Evolutionary conservation across 2,113 vertebrate species (phyloP), one percentile per base, ranked within the genome.

Genomic region (Brachyistius frenatus): DNA sequence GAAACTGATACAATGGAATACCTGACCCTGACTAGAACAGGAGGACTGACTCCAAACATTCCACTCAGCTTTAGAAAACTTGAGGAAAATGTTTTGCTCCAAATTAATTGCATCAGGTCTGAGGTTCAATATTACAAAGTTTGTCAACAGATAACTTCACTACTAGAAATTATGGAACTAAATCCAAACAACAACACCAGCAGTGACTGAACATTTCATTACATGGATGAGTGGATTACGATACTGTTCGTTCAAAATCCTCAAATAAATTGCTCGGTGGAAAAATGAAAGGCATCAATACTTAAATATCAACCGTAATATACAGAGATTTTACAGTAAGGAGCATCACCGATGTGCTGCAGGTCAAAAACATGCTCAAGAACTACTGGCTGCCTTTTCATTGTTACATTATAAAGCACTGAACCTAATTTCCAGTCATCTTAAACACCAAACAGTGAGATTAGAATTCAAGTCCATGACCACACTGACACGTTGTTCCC

Each of bases 161-260:
- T n/a, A 5, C 2, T 23, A 16, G 67, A 50, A 30, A 50, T 63
- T 66, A 61, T 15, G 2, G 10, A n/a, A 7, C 10, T 56, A 23
- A 66, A 49, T 47, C 63, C 47, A 67, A 66, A 61, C 55, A 61
- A 23, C 46, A 66, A 4, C 53, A 3, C 23, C 14, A 49, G 50
- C 63, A 55, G 63, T 67, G 70, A 67, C 23, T 50, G 15, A 65
- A 81, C 7, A n/a, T 61, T 73, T 14, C 5, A 74, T 74, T 74
- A 63, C 78, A 74, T 11, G 64, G 57, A 56, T 68, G 49, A 80
- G 37, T 30, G 50, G 68, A 63, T 74, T 49, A n/a, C 8, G 55
- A 68, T 62, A 41, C 16, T n/a, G n/a, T 54, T 72, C 5, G 46
- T 44, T 69, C 4, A 37, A 39, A 66, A 55, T 55, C 3, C 41